Percentiles rank a stretch among this genome's conserved stretches.
Conservation (phyloP, 2,113 vertebrate species). For the Anser cygnoides region DNA sequence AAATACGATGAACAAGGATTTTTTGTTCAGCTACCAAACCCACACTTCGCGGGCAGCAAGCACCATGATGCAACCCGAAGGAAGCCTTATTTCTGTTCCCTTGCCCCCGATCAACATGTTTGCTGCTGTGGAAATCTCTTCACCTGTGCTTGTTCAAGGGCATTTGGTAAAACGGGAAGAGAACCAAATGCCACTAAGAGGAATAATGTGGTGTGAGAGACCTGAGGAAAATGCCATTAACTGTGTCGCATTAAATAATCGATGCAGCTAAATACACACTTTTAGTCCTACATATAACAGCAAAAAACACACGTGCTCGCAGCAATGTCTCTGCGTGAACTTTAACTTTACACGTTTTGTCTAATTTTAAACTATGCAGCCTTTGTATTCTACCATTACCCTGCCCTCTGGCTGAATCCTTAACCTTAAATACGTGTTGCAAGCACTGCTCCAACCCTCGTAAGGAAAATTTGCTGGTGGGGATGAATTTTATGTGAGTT, state of each 20-base stretch:
- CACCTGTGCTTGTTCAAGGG: fast-evolving
- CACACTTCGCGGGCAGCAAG: background rate
- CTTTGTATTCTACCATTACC: background rate
- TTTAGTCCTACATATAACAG: background rate
- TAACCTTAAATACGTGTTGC: background rate
- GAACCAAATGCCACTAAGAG: background rate
- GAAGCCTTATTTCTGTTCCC: background rate
- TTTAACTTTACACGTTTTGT: background rate
- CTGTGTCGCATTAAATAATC: background rate
- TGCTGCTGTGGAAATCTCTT: background rate
- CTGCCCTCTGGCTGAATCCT: slow-evolving; percentile 27
- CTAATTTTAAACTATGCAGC: background rate
- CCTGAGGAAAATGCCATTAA: background rate
- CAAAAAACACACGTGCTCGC: background rate
- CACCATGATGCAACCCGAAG: background rate
- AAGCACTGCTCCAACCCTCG: background rate
- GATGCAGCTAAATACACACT: background rate
- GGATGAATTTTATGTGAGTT: slow-evolving; percentile 10
- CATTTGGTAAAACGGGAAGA: background rate
- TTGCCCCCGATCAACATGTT: background rate
- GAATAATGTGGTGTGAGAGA: background rate
- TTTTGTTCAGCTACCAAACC: background rate
- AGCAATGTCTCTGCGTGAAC: background rate
- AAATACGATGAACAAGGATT: background rate
- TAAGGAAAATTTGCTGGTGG: background rate